Evolutionary conservation across 1,140 invertebrate species (phyloP).

Genomic region (Pantala flavescens): DNA sequence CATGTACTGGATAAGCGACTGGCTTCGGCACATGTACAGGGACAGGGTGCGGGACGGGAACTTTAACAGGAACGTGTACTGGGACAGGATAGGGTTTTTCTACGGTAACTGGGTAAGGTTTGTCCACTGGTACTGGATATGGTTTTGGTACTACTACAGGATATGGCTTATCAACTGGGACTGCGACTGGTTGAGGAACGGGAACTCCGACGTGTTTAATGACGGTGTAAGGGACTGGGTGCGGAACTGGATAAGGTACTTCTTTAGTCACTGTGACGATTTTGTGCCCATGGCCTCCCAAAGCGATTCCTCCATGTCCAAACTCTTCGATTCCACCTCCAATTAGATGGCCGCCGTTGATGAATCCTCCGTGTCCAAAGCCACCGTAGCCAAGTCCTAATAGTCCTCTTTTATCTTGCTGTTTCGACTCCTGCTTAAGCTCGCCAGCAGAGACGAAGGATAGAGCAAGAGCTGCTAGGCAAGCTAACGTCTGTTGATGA

Average conservation of each 20-base stretch:
- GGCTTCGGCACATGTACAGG: conserved; percentile 16
- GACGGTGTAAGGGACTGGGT: background rate
- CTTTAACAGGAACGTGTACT: conserved; percentile 20
- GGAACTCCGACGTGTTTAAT: background rate
- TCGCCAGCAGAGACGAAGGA: too few species aligned
- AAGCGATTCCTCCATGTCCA: background rate
- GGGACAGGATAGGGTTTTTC: conserved; percentile 18
- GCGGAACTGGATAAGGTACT: background rate
- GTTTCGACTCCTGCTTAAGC: background rate
- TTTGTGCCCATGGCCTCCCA: background rate
- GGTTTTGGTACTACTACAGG: background rate
- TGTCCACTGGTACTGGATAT: conserved; percentile 14
- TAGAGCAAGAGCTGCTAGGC: too few species aligned
- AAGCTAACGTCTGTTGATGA: too few species aligned
- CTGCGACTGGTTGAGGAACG: background rate
- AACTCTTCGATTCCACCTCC: background rate
- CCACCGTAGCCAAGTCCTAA: conserved; percentile 18
- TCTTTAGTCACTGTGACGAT: background rate
- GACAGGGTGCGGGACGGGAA: conserved; percentile 17
- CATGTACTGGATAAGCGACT: background rate
- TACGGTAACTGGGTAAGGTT: conserved; percentile 18
- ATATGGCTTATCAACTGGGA: background rate
- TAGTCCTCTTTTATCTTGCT: conserved; percentile 12
- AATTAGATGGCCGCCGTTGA: background rate
- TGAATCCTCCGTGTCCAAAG: background rate